A percentile compares a stretch with the other conserved stretches of the same genome.
These are phyloP conservation scores for Eurystomus gularis DNA, from an alignment of 2,113 vertebrate genomes.

Conservation along the genomic window DNA sequence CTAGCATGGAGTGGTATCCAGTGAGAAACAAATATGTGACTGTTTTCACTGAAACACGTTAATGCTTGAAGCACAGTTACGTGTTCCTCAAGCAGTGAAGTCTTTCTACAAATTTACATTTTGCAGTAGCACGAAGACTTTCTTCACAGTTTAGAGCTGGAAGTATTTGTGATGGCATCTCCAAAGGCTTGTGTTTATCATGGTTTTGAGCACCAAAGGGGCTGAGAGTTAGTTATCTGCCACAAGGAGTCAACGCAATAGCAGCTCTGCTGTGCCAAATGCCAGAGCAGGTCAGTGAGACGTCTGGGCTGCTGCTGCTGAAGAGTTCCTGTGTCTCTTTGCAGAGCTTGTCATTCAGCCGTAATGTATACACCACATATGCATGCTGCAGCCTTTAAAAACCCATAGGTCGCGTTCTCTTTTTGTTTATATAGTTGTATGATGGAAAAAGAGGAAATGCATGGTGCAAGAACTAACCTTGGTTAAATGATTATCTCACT, in stretches of 20 bases:
- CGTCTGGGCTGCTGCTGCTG: neutral
- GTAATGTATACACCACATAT: neutral
- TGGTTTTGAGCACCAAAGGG: neutral
- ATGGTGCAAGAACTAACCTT: neutral
- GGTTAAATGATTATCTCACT: neutral
- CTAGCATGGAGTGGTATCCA: neutral
- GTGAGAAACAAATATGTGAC: neutral
- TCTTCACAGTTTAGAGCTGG: neutral
- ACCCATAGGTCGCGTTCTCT: neutral
- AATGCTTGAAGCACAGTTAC: neutral
- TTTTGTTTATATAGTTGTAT: neutral
- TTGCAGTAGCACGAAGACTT: neutral
- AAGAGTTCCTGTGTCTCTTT: neutral
- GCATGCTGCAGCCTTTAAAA: neutral
- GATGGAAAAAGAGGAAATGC: neutral
- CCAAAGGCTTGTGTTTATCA: neutral
- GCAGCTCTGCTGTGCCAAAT: neutral
- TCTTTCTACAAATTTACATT: neutral
- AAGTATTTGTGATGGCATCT: neutral
- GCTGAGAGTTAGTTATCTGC: neutral
- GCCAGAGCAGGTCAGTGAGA: neutral
- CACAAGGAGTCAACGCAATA: accelerated
- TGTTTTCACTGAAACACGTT: neutral
- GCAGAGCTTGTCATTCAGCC: neutral
- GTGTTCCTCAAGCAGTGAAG: neutral